Conservation (phyloP, 2,888 invertebrate genomes). For the Podotricha telesiphe region DNA sequence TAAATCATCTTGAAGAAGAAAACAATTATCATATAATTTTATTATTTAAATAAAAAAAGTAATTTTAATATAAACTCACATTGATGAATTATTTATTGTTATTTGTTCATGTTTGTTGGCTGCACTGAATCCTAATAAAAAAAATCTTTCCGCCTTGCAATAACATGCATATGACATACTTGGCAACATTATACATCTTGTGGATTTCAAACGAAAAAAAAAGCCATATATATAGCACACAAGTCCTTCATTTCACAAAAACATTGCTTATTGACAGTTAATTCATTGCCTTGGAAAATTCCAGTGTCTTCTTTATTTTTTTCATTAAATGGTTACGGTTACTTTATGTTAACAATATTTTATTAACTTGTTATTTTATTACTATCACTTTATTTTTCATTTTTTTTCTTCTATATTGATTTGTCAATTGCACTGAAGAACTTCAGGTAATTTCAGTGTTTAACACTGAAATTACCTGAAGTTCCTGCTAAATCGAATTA, state of each 20-base stretch:
- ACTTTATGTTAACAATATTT: constrained; percentile 31
- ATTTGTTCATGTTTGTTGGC: constrained; percentile 1
- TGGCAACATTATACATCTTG: constrained; percentile 11
- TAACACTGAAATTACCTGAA: too few species aligned
- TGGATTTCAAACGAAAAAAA: background rate
- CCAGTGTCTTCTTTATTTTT: constrained; percentile 32
- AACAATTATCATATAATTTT: too few species aligned
- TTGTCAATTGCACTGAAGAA: background rate
- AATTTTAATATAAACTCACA: too few species aligned
- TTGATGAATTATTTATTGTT: background rate
- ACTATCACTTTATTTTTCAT: background rate
- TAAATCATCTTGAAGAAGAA: too few species aligned
- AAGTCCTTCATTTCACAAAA: constrained; percentile 27
- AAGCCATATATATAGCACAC: constrained; percentile 22
- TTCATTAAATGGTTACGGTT: constrained; percentile 41
- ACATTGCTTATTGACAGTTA: constrained; percentile 43
- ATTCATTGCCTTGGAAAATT: constrained; percentile 38
- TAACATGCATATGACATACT: constrained; percentile 35
- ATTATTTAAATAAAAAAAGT: too few species aligned
- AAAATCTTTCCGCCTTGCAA: constrained; percentile 31
- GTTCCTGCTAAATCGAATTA: too few species aligned
- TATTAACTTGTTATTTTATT: constrained; percentile 18
- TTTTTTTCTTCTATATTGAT: background rate
- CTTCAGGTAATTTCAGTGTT: too few species aligned
- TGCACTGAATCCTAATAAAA: constrained; percentile 19